These are phyloP conservation scores for Eira barbara DNA, from an alignment of 2,113 vertebrate species.

Conservation along the genomic window DNA sequence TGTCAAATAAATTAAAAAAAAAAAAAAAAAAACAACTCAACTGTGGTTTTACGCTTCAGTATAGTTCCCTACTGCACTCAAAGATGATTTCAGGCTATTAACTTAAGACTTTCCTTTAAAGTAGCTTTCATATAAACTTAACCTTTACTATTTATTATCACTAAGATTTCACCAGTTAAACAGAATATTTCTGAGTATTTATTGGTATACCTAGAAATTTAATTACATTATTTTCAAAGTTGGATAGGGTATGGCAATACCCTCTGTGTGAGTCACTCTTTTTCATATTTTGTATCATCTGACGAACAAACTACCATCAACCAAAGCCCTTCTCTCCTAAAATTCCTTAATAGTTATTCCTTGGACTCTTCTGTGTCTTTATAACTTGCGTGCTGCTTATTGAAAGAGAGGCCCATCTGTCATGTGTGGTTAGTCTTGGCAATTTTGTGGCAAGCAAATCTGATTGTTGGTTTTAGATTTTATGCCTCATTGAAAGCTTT, in stretches of 20 bases:
- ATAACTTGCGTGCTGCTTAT: background rate
- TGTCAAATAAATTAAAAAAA: no score
- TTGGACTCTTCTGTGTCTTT: background rate
- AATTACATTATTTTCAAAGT: background rate
- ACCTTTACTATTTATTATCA: conserved; percentile 33
- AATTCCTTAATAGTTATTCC: background rate
- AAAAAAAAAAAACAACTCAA: no score
- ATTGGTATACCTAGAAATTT: background rate
- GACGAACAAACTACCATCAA: background rate
- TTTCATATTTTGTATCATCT: background rate
- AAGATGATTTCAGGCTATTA: conserved; percentile 27
- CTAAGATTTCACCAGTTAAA: conserved; percentile 34
- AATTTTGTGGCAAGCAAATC: background rate
- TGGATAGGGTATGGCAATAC: background rate
- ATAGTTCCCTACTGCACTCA: background rate
- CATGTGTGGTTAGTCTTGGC: conserved; percentile 32
- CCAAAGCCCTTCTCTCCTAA: background rate
- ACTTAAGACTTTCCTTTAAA: conserved; percentile 44
- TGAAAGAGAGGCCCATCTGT: background rate
- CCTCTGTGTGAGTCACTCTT: background rate
- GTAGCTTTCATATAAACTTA: conserved; percentile 30
- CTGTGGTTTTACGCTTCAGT: background rate
- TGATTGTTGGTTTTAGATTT: conserved; percentile 49
- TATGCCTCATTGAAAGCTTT: conserved; percentile 31
- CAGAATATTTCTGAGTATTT: conserved; percentile 26